Conservation (phyloP, 2,888 invertebrate species). For the Morinoia aosen region DNA sequence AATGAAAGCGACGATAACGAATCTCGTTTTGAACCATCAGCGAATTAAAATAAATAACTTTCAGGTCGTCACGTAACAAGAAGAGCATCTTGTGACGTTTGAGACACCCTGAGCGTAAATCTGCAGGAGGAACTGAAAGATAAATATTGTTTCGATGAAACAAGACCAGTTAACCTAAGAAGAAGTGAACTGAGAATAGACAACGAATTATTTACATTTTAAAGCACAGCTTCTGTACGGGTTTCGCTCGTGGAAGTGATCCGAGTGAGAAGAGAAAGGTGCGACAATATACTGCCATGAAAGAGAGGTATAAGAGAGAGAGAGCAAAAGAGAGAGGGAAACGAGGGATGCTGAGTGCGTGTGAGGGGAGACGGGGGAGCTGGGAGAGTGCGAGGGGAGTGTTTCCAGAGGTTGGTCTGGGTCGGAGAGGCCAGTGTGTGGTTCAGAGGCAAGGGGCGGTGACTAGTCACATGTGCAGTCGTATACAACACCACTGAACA, state of each 20-base stretch:
- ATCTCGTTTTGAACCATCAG: not conserved
- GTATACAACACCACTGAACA: constrained; percentile 52
- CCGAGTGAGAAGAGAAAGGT: not conserved
- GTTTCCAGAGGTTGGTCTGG: constrained; percentile 45
- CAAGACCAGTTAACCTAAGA: not conserved
- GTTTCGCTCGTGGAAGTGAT: not conserved
- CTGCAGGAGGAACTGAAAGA: not conserved
- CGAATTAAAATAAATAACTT: not conserved
- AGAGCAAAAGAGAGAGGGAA: not conserved
- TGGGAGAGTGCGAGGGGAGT: not conserved
- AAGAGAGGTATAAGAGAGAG: constrained; percentile 10
- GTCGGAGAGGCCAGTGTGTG: constrained; percentile 38
- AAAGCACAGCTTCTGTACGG: not conserved
- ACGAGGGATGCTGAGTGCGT: constrained; percentile 44
- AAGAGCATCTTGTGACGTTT: not conserved
- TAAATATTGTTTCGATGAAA: not conserved
- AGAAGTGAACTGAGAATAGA: not conserved
- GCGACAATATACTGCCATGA: not conserved
- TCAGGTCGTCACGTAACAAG: not conserved
- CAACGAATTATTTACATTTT: not conserved
- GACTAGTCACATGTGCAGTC: constrained; percentile 26
- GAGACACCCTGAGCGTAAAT: not conserved
- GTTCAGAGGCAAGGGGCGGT: constrained; percentile 42
- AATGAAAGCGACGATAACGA: not conserved
- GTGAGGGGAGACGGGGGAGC: not conserved